Evolutionary conservation across 2,113 vertebrate genomes (phyloP).

Genomic region (Nicator chloris): DNA sequence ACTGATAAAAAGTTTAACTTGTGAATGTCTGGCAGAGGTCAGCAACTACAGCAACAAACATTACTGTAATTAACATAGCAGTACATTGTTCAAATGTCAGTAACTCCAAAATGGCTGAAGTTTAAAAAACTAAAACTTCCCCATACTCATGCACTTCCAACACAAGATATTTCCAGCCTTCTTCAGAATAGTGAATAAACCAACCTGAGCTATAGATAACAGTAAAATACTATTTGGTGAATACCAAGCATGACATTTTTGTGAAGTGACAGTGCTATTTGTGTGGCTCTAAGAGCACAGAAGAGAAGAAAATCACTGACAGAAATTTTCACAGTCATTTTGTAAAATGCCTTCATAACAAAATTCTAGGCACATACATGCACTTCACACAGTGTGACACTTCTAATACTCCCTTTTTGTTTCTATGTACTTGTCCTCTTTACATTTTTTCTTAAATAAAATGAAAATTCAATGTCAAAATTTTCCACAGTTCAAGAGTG

Average conservation of each 20-base stretch:
- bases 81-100: background rate
- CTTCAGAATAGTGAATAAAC: background rate
- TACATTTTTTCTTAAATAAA: background rate
- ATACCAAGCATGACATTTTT: background rate
- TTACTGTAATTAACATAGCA: background rate
- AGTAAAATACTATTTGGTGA: background rate
- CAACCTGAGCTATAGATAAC: background rate
- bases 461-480: background rate
- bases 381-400: background rate
- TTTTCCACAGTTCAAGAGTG: background rate
- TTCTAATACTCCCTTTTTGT: background rate
- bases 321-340: background rate
- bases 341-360: background rate
- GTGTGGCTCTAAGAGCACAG: background rate
- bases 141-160: background rate
- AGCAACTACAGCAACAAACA: background rate
- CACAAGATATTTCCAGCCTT: background rate
- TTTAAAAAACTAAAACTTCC: background rate
- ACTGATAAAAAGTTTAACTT: background rate
- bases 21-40: background rate
- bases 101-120: background rate
- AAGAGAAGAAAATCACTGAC: background rate
- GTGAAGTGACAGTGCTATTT: background rate
- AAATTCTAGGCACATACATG: background rate
- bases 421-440: background rate